These are phyloP conservation scores for Psittacula derbiana DNA, from an alignment of 2,797 vertebrate species.

Conservation along the genomic window DNA sequence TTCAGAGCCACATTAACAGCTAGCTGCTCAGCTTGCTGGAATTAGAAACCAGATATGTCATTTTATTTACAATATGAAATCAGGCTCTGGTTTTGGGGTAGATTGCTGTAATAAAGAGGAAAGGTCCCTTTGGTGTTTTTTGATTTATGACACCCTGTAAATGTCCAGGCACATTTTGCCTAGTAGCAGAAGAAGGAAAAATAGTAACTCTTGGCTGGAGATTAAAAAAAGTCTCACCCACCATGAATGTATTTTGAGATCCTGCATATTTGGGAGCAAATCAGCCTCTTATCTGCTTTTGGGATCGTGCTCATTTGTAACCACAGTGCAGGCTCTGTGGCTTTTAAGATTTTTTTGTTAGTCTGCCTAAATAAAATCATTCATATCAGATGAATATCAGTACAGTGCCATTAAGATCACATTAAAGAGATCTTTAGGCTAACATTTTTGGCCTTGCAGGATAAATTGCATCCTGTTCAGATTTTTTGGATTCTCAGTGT, in stretches of 20 bases:
- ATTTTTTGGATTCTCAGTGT: neutral
- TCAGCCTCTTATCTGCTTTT: slow-evolving; percentile 22
- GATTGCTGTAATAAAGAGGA: slow-evolving; percentile 25
- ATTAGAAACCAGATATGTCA: slow-evolving; percentile 37
- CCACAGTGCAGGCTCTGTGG: neutral
- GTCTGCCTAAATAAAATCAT: slow-evolving; percentile 32
- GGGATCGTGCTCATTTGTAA: slow-evolving; percentile 5
- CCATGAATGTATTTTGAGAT: slow-evolving; percentile 12
- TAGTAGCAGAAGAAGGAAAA: slow-evolving; percentile 28
- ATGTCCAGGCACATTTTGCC: slow-evolving; percentile 23
- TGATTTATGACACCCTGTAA: slow-evolving; percentile 46
- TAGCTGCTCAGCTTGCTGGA: slow-evolving; percentile 2
- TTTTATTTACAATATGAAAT: slow-evolving; percentile 55
- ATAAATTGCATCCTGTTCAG: slow-evolving; percentile 34
- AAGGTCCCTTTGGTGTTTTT: slow-evolving; percentile 43
- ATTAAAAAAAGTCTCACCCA: slow-evolving; percentile 27
- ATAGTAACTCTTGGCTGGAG: slow-evolving; percentile 33
- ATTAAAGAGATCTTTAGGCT: slow-evolving; percentile 4
- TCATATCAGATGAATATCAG: slow-evolving; percentile 23
- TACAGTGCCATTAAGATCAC: neutral
- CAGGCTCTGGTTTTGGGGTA: slow-evolving; percentile 34
- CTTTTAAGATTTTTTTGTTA: neutral
- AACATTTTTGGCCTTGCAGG: neutral
- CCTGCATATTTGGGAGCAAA: slow-evolving; percentile 23
- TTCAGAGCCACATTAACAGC: slow-evolving; percentile 18